Evolutionary conservation across 2,113 vertebrate genomes (phyloP).

Genomic region (Kryptolebias marmoratus): DNA sequence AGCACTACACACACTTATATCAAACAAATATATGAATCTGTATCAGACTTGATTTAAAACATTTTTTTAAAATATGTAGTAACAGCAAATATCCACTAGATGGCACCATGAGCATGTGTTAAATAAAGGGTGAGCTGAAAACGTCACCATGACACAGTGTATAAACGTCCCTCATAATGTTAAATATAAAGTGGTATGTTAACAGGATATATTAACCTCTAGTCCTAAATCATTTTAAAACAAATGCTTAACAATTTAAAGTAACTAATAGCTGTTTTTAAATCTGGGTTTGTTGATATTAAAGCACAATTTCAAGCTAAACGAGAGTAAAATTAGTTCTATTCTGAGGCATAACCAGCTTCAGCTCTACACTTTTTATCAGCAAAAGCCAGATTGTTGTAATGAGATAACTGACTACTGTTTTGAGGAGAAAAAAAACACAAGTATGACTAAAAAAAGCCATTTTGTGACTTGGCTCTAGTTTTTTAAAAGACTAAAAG

Average conservation of each 20-base stretch:
- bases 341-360: not conserved
- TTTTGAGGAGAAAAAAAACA: no score
- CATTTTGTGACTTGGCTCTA: no score
- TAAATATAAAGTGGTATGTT: not conserved
- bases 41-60: not conserved
- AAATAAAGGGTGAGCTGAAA: not conserved
- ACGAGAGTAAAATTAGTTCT: not conserved
- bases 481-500: no score
- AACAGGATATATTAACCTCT: not conserved
- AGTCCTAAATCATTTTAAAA: not conserved
- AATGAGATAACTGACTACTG: not conserved
- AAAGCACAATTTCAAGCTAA: not conserved
- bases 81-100: constrained; percentile 60
- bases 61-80: constrained; percentile 15
- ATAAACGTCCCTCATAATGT: not conserved
- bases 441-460: no score
- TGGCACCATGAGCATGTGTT: constrained; percentile 48
- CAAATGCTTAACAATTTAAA: not conserved
- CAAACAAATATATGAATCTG: no score
- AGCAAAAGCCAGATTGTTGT: constrained; percentile 31
- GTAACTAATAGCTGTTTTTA: not conserved
- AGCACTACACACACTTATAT: not conserved
- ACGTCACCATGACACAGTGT: not conserved
- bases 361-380: not conserved
- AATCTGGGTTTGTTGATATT: not conserved